Conservation (phyloP, 1,140 invertebrate genomes). For the Saccostrea cuccullata region DNA sequence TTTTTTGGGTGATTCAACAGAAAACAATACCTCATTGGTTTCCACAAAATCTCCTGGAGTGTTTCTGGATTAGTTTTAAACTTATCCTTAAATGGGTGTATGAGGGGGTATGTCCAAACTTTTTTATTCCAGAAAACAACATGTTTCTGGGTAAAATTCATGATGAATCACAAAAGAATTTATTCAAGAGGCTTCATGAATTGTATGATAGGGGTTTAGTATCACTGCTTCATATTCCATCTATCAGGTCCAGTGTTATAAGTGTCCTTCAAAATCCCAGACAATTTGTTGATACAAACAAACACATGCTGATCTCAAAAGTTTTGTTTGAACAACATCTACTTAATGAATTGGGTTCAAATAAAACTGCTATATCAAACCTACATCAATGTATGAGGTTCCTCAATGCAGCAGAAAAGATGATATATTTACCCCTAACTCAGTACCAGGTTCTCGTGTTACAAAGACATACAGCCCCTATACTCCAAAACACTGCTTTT, state of each 20-base stretch:
- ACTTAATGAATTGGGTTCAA: background rate
- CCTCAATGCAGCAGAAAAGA: background rate
- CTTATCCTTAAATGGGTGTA: conserved; percentile 10
- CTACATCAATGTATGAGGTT: background rate
- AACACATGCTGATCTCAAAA: background rate
- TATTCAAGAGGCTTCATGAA: background rate
- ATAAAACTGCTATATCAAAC: background rate
- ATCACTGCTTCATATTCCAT: background rate
- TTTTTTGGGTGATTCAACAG: background rate
- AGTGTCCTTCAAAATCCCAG: background rate
- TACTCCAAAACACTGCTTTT: background rate
- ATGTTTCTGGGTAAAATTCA: background rate
- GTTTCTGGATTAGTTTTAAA: background rate
- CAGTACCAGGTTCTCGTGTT: background rate
- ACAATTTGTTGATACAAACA: background rate
- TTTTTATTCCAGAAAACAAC: conserved; percentile 2
- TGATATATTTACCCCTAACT: background rate
- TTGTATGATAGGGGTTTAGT: background rate
- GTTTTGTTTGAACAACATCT: background rate
- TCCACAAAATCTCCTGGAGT: background rate
- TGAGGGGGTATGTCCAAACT: background rate
- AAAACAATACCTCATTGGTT: background rate
- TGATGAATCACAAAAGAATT: background rate
- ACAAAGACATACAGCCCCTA: too few relatives aligned
- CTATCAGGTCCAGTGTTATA: background rate